Base-by-base conservation (phyloP, 2,888 invertebrate species). In the Acleris emargana region DNA sequence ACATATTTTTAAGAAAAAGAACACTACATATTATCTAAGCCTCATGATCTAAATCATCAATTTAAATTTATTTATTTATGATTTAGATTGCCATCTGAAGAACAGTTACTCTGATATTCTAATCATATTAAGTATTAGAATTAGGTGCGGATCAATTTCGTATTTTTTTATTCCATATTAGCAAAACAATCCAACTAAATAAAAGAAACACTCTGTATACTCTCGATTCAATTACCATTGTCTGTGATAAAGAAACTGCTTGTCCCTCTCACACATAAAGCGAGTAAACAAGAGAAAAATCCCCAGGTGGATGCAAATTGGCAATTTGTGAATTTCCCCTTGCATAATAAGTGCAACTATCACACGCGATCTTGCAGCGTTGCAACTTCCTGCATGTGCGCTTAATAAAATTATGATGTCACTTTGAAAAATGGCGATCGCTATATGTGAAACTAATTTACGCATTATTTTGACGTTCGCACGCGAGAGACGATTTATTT, bases 301-400 rank as follows among this genome's bases (percentile, higher is more conserved):
- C 61, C 71, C 69, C 69, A 66, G 68, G 70, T 70, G 71, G 68
- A 72, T 72, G 51, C 63, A 59, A 68, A 68, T 67, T 67, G 67
- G 73, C 71, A 73, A 74, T 76, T 73, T 76, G 76, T 71, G 71
- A 68, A 71, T 74, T 73, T 76, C 73, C 38, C 75, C 72, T 43
- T 38, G 67, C 68, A 73, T 69, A 76, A 76, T 82, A 78, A 77
- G 75, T 69, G 67, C 73, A 70, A 58, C 71, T 77, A 73, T 80
- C 74, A 69, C 81, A 81, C 76, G 80, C 80, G 72, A 81, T 76
- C 74, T 73, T 17, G 43, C 16, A 50, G 50, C 49, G 38, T 38
- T 43, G 9, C 58, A 54, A 64, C 54, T 64, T 64, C 64, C 59
- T 64, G 49, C 49, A 18, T 11, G 28, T 54, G 54, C 53, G 50